Percentiles rank a stretch among this genome's conserved stretches.
Evolutionary conservation across 2,113 vertebrate species (phyloP).

Genomic region (Stercorarius parasiticus): DNA sequence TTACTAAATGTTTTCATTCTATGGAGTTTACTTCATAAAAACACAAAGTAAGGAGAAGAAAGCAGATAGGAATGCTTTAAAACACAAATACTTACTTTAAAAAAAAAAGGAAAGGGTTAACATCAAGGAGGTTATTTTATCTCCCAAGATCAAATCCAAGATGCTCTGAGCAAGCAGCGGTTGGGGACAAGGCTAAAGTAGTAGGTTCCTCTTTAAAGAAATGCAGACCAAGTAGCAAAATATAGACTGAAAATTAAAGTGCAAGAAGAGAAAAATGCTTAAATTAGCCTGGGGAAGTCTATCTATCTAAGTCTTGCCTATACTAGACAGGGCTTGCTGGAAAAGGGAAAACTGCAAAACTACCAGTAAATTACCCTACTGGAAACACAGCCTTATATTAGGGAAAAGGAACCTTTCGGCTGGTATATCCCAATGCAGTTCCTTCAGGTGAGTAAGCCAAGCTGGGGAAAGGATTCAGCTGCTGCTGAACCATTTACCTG

Average conservation of each 20-base stretch:
- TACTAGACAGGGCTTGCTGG: neutral
- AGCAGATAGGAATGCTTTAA: neutral
- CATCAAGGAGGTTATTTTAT: neutral
- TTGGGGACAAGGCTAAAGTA: constrained; percentile 28
- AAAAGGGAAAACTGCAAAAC: constrained; percentile 5
- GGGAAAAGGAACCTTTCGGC: neutral
- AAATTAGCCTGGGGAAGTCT: neutral
- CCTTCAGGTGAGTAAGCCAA: neutral
- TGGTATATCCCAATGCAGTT: neutral
- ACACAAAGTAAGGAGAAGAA: neutral
- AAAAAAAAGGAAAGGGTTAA: neutral
- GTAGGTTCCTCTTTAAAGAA: constrained; percentile 49
- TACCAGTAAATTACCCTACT: neutral
- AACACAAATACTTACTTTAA: neutral
- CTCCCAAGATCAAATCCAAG: neutral
- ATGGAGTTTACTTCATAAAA: neutral
- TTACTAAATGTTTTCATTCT: neutral
- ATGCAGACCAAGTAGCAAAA: constrained; percentile 34
- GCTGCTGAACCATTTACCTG: neutral
- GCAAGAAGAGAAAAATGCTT: constrained; percentile 21
- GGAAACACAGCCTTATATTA: neutral
- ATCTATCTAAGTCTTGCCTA: constrained; percentile 5
- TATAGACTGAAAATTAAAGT: constrained; percentile 58
- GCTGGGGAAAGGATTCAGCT: neutral
- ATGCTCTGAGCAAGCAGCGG: neutral